Base-by-base conservation (phyloP, 2,797 vertebrate species). In the Enteromius radiatus region DNA sequence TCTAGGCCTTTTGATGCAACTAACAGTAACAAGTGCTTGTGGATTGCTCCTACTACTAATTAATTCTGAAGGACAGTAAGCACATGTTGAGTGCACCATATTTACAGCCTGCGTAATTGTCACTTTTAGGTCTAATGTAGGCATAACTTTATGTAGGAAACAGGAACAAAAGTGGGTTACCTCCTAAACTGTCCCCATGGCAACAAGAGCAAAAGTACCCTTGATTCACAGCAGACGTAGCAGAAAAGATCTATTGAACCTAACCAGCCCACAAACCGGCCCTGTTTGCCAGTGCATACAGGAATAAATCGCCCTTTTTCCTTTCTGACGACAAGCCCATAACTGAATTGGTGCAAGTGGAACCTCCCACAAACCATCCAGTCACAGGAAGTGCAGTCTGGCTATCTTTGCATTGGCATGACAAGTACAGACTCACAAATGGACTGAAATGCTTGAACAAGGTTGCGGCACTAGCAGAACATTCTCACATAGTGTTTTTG, bases 201-300 rank as follows among this genome's bases (percentile, higher is more conserved):
- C 87, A 89, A 89, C 88, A 23, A 71, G 63, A 77, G 63, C 77
- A 82, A 65, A 86, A 84, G 74, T 75, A 84, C 83, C 85, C 84
- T 88, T 85, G 82, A 88, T 88, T 69, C 75, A 65, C 74, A 86
- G 84, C 86, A 86, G 83, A 88, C 67, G 41, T 81, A 83, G 77
- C 77, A 88, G 80, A 89, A 87, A 89, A 82, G 73, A 52, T 80
- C 86, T 84, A 84, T 77, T 84, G 79, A 84, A 82, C 64, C 64
- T 36, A 84, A 33, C 11, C 63, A 79, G 65, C 78, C 78, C 65
- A 85, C 84, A 85, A 76, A 80, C 28, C 6, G 15, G 56, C 33
- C 79, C 65, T 75, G 69, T 56, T 67, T 84, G 77, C 67, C 73
- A 78, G 76, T 31, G 80, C 43, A 63, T 68, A 81, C 79, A 78